phyloP scores from a whole-genome alignment of 2,888 invertebrate genomes.

The Cephonodes hylas region DNA sequence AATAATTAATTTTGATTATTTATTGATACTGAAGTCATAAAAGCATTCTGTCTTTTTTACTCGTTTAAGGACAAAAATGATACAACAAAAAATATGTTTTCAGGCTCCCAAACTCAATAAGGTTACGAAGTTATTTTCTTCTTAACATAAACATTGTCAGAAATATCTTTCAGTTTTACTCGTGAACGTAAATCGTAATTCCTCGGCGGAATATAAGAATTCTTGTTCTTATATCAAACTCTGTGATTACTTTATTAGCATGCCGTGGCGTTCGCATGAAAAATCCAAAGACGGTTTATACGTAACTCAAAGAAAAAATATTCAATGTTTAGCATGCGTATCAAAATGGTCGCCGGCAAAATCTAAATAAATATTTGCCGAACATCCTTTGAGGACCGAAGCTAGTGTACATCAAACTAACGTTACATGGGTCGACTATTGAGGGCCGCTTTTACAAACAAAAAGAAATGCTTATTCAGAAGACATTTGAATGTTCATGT shows the following conservation, averaged over 20 bases:
- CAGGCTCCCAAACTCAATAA: no score
- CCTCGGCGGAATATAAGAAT: constrained; percentile 11
- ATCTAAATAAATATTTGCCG: constrained; percentile 22
- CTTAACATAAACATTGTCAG: no score
- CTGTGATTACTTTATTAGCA: constrained; percentile 13
- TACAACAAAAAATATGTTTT: no score
- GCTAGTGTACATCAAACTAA: constrained; percentile 13
- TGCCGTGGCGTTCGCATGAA: neutral
- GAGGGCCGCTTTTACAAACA: neutral
- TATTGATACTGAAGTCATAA: no score
- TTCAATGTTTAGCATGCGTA: constrained; percentile 13
- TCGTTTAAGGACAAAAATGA: no score
- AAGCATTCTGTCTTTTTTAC: no score
- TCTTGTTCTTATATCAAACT: constrained; percentile 9
- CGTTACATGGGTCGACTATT: neutral
- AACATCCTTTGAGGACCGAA: constrained; percentile 12
- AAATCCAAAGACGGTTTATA: neutral
- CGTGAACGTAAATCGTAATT: no score
- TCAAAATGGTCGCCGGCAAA: constrained; percentile 12
- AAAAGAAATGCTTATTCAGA: neutral
- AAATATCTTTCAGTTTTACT: no score
- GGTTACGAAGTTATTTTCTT: no score
- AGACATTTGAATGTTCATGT: neutral
- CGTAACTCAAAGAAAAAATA: constrained; percentile 3
- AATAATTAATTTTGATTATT: no score